A percentile compares a stretch with the other conserved stretches of the same genome.
Conservation (phyloP, 2,797 vertebrate species). For the Hapalemur alaotrensis region DNA sequence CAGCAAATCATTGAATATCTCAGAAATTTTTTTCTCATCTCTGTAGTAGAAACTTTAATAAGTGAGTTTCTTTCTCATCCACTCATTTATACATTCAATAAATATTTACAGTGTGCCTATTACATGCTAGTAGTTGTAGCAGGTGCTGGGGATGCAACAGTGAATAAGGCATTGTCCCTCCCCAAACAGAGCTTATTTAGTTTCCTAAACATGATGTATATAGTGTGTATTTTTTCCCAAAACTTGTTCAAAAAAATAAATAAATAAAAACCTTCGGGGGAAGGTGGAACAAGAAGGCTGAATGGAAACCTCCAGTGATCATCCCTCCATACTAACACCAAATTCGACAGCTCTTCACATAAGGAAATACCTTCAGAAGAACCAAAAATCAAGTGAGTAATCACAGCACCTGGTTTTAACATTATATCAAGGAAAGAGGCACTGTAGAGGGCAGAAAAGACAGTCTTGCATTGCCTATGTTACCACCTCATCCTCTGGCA, state of each 20-base stretch:
- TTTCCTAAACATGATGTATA: constrained; percentile 39
- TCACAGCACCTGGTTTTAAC: not conserved
- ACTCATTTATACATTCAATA: constrained; percentile 21
- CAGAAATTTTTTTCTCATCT: constrained; percentile 30
- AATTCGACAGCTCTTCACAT: not conserved
- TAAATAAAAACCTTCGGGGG: not conserved
- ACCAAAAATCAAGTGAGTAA: not conserved
- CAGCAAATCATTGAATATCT: constrained; percentile 39
- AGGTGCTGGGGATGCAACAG: not conserved
- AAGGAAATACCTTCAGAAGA: not conserved
- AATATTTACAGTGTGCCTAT: constrained; percentile 31
- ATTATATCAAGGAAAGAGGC: not conserved
- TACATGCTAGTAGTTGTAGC: not conserved
- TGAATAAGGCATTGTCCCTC: constrained; percentile 5
- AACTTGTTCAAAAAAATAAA: not conserved
- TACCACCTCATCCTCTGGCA: no score
- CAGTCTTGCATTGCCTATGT: no score
- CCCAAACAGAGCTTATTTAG: not conserved
- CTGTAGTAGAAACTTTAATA: constrained; percentile 36
- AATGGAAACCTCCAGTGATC: not conserved
- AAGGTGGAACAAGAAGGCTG: not conserved
- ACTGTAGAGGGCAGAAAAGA: no score
- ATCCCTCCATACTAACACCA: not conserved
- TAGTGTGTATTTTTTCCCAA: not conserved
- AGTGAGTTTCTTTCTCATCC: not conserved